Conservation (phyloP, 2,888 invertebrate species). For the Caenorhabditis sinica region DNA sequence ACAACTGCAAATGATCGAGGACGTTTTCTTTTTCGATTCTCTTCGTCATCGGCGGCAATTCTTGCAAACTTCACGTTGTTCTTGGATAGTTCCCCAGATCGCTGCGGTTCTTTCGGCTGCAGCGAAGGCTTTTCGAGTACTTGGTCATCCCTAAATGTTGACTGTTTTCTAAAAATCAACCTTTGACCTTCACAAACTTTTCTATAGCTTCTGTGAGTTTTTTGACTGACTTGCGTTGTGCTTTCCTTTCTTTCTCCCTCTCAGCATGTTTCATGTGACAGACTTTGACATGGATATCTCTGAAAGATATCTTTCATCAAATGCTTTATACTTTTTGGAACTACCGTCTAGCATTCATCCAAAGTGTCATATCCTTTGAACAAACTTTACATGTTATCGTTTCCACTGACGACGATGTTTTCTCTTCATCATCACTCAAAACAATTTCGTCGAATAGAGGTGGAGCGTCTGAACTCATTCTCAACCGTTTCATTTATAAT, state of each 20-base stretch:
- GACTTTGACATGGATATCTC: conserved; percentile 46
- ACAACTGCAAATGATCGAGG: conserved; percentile 74
- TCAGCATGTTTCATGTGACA: conserved; percentile 22
- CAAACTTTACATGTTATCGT: conserved; percentile 39
- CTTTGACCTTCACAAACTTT: conserved; percentile 1
- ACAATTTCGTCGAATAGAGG: conserved; percentile 40
- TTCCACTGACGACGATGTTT: background rate
- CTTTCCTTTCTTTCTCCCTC: conserved; percentile 9
- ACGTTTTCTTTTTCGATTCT: conserved; percentile 63
- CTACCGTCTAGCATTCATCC: conserved; percentile 43
- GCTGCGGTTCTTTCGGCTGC: conserved; percentile 3
- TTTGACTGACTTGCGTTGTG: conserved; percentile 7
- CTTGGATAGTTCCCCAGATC: conserved; percentile 49
- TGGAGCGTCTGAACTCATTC: conserved; percentile 10
- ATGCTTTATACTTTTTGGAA: background rate
- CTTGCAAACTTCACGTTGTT: conserved; percentile 60
- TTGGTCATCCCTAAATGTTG: conserved; percentile 19
- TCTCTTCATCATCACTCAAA: conserved; percentile 53
- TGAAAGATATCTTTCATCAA: conserved; percentile 2
- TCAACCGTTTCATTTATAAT: too few species aligned
- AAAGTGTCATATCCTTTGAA: conserved; percentile 44
- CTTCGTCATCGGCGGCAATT: conserved; percentile 60
- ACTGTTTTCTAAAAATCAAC: background rate
- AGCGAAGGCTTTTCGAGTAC: conserved; percentile 1
- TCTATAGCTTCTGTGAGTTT: conserved; percentile 40